Percentiles rank a stretch among this genome's conserved stretches.
Conservation (phyloP, 1,140 invertebrate species). For the Ceratitis capitata region DNA sequence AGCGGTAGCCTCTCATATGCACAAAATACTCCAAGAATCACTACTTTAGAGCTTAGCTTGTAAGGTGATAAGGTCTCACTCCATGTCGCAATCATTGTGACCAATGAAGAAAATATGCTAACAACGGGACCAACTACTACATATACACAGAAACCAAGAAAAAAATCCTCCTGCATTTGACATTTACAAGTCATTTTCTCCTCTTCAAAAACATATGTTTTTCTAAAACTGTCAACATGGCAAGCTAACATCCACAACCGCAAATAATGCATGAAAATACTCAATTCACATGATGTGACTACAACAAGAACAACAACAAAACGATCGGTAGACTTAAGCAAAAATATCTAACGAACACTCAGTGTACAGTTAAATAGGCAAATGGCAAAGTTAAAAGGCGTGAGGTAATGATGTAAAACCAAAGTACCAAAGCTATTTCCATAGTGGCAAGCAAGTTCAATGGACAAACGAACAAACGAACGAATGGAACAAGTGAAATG, state of each 20-base stretch:
- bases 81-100: background rate
- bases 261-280: conserved; percentile 3
- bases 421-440: conserved; percentile 6
- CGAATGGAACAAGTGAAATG: background rate
- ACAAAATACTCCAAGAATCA: background rate
- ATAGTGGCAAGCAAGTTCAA: background rate
- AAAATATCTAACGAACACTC: background rate
- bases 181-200: background rate
- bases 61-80: background rate
- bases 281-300: background rate
- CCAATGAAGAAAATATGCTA: background rate
- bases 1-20: too few relatives aligned
- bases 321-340: background rate
- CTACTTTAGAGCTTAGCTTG: too few relatives aligned
- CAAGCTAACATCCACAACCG: background rate
- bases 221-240: conserved; percentile 2
- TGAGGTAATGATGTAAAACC: background rate
- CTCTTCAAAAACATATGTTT: background rate
- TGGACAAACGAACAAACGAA: too few relatives aligned
- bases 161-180: background rate
- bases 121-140: background rate
- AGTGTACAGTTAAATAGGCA: background rate
- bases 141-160: background rate
- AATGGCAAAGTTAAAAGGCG: conserved; percentile 1
- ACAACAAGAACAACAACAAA: background rate